These are phyloP conservation scores for Dasyprocta punctata DNA, from an alignment of 2,113 vertebrate genomes.

Conservation along the genomic window DNA sequence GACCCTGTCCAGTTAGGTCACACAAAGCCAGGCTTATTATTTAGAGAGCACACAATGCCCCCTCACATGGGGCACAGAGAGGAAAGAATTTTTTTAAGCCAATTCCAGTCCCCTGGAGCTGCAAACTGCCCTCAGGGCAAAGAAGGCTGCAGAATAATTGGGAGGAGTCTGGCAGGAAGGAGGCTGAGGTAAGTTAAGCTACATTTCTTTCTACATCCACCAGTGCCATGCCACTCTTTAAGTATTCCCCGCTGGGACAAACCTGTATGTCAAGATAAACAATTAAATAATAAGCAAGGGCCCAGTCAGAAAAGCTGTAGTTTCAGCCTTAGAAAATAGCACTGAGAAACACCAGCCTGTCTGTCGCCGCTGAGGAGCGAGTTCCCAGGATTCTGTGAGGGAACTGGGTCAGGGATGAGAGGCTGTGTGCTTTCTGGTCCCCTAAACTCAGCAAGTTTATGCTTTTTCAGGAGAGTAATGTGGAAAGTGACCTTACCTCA, in stretches of 20 bases:
- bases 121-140: constrained; percentile 75
- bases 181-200: background rate
- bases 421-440: background rate
- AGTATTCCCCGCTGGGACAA: constrained; percentile 62
- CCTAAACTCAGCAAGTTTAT: background rate
- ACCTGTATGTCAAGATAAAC: constrained; percentile 70
- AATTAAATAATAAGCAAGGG: constrained; percentile 66
- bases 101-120: constrained; percentile 77
- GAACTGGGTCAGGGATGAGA: constrained; percentile 40
- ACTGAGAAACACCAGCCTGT: background rate
- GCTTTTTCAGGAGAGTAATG: constrained; percentile 32
- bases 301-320: constrained; percentile 3
- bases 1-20: constrained; percentile 63
- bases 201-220: background rate
- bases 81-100: constrained; percentile 74
- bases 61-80: constrained; percentile 70
- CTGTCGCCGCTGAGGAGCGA: background rate
- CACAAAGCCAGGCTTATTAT: constrained; percentile 78
- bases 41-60: constrained; percentile 77
- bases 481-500: background rate
- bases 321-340: constrained; percentile 13
- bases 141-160: constrained; percentile 78
- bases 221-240: constrained; percentile 3
- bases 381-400: background rate
- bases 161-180: constrained; percentile 70